Base-by-base conservation (phyloP, 2,797 vertebrate species). In the Macropus fuliginosus region DNA sequence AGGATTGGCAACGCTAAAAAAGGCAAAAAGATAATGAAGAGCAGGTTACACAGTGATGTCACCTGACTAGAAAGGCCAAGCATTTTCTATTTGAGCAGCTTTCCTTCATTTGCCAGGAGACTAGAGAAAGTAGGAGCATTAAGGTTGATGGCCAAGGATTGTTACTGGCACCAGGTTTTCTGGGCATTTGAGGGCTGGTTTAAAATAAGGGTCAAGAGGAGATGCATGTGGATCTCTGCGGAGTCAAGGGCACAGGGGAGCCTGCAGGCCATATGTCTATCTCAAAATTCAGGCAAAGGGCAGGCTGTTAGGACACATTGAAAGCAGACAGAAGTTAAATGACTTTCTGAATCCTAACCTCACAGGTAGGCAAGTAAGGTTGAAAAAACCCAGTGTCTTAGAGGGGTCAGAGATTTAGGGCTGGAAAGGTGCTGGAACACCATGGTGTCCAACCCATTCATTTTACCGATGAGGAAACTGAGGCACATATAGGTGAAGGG, bases 11-110 rank as follows among this genome's bases (percentile, higher is more conserved):
- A 91, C 1, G 59, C 16, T 52, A 91, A 10, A 14, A 92, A 91
- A 81, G 90, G 54, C 56, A 95, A 90, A 18, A 94, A 90, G n/a
- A 27, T 62, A 94, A 74, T 31, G 16, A 91, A n/a, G 0, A 94
- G 57, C n/a, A 46, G 46, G 74, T 40, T 87, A 21, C 91, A 55
- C 16, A 52, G 34, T 21, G 55, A 54, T 24, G 14, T 3, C 81
- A 92, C 5, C 56, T 57, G 18, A 91, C 34, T 54, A 91, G 87
- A n/a, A 55, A 57, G 91, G 31, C 2, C 40, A 87, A 55, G 21
- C 21, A 62, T 59, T 87, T 87, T 57, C 57, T 59, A 91, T 54
- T 62, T 24, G 59, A 91, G 29, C 59, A 93, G 93, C 40, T 56
- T 81, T 74, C 55, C 29, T 46, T 18, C 46, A 11, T 1, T 31